phyloP scores from a whole-genome alignment of 2,113 vertebrate genomes.

The Pachyramphus minor region DNA sequence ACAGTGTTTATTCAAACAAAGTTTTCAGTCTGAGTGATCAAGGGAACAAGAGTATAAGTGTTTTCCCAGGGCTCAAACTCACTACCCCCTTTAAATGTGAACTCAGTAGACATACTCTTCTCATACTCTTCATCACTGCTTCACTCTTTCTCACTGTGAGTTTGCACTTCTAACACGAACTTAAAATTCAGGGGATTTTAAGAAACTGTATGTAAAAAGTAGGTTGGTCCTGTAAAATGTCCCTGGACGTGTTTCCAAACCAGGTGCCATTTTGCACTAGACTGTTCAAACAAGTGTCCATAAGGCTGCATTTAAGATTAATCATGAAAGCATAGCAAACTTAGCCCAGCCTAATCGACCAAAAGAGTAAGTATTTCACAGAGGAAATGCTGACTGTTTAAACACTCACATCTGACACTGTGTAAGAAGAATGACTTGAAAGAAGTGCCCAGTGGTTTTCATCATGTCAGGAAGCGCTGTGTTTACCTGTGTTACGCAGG shows the following conservation, averaged over 20 bases:
- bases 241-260: neutral
- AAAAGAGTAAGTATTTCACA: neutral
- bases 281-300: neutral
- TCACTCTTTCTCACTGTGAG: neutral
- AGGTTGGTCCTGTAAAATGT: neutral
- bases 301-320: neutral
- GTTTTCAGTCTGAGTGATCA: neutral
- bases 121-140: neutral
- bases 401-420: constrained; percentile 64
- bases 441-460: constrained; percentile 51
- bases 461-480: constrained; percentile 66
- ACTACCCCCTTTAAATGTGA: neutral
- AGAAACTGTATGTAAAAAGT: neutral
- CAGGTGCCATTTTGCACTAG: neutral
- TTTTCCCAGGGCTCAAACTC: neutral
- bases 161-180: neutral
- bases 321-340: neutral
- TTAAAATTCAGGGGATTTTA: neutral
- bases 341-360: neutral
- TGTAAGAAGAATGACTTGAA: constrained; percentile 68
- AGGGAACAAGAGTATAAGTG: neutral
- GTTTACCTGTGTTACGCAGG: constrained; percentile 69
- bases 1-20: neutral
- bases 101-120: neutral
- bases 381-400: constrained; percentile 62